phyloP scores from a whole-genome alignment of 2,797 vertebrate genomes.

The Pelochelys cantorii region DNA sequence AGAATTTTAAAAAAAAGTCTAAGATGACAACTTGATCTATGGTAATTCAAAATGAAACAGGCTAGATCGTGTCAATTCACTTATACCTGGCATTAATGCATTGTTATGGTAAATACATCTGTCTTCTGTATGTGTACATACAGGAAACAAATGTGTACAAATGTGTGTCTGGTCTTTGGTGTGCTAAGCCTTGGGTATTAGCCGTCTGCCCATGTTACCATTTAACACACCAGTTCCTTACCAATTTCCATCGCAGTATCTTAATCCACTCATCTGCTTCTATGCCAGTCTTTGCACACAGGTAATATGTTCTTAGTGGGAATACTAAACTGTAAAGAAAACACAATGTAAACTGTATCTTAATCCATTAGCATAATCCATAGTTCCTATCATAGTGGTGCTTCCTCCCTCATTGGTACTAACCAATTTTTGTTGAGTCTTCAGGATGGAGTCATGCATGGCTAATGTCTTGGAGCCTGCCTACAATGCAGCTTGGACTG shows the following conservation, averaged over 20 bases:
- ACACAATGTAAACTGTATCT: neutral
- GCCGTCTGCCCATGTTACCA: neutral
- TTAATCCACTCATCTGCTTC: constrained; percentile 99
- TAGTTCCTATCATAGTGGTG: neutral
- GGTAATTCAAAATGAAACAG: neutral
- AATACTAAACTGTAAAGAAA: constrained; percentile 90
- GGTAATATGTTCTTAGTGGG: constrained; percentile 93
- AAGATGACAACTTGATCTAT: neutral
- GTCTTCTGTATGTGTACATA: neutral
- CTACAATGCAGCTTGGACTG: neutral
- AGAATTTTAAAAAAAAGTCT: too few species aligned
- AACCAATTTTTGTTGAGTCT: neutral
- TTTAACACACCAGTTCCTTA: constrained; percentile 72
- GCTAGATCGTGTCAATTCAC: neutral
- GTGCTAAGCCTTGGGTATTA: neutral
- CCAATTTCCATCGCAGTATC: constrained; percentile 95
- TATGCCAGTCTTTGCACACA: constrained; percentile 93
- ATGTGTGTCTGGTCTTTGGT: neutral
- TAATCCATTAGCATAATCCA: neutral
- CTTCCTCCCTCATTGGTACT: neutral
- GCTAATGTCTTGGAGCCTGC: neutral
- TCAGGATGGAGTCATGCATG: rapidly evolving
- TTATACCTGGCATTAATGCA: neutral
- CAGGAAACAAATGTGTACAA: neutral
- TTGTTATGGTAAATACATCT: neutral